phyloP scores from a whole-genome alignment of 2,888 invertebrate species.

The Oscheius sp. region DNA sequence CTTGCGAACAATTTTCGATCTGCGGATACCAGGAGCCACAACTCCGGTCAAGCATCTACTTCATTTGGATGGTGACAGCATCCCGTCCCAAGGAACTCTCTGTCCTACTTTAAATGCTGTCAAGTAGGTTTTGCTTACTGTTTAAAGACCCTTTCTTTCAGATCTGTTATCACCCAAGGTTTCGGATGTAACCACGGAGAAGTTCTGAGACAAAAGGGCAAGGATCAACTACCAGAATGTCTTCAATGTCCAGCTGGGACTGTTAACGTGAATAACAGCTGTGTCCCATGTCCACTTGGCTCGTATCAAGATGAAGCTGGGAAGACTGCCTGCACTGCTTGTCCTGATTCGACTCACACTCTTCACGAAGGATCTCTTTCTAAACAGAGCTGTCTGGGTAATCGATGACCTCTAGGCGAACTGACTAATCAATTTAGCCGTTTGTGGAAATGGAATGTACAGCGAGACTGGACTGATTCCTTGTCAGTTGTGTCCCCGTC shows the following conservation, averaged over 20 bases:
- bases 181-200: conserved; percentile 93
- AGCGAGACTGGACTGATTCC: conserved; percentile 94
- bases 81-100: conserved; percentile 60
- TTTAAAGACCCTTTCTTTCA: conserved; percentile 16
- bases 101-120: conserved; percentile 51
- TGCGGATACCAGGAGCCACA: conserved; percentile 85
- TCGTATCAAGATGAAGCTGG: conserved; percentile 80
- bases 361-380: conserved; percentile 84
- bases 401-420: background rate
- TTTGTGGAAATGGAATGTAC: conserved; percentile 94
- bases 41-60: conserved; percentile 67
- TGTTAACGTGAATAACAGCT: conserved; percentile 88
- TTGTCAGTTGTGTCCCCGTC: conserved; percentile 91
- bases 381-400: conserved; percentile 61
- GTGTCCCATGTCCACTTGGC: conserved; percentile 88
- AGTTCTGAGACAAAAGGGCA: conserved; percentile 91
- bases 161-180: conserved; percentile 85
- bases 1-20: conserved; percentile 89
- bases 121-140: conserved; percentile 14
- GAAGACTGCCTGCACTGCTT: conserved; percentile 89
- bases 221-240: conserved; percentile 84
- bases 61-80: conserved; percentile 60
- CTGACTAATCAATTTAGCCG: conserved; percentile 77
- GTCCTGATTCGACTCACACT: conserved; percentile 87
- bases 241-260: conserved; percentile 90